Evolutionary conservation across 2,888 invertebrate genomes (phyloP), one percentile per base, ranked within the genome.

Genomic region (Idaea biselata): DNA sequence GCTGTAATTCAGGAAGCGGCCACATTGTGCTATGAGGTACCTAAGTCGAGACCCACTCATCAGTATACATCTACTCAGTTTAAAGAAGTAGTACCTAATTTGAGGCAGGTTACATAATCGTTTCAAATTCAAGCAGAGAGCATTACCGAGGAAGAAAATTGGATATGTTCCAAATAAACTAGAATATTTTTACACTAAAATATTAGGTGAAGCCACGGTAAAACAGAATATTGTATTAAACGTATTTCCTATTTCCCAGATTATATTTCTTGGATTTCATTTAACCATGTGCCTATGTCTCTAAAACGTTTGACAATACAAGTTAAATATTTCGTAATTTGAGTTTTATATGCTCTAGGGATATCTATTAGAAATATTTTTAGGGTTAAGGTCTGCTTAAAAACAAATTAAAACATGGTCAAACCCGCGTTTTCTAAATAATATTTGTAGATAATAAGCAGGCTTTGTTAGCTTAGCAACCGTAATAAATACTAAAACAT

Each of bases 1-100:
- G 80, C 82, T 83, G 83, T 86, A 86, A 86, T 87, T 82, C 87
- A 81, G 84, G 79, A 81, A 84, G 82, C 78, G 76, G 76, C 82
- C 82, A 82, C 83, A 85, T 86, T 88, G 81, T 84, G 80, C 83
- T 82, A 82, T 76, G 78, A 74, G 56, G 56, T 78, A 80, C 73
- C 71, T 74, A 44, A 44, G 44, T 5, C 44, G 8, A 14, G 8
- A 44, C 11, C 5, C 11, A 14, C 8, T 14, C 44, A 44, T 44
- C 44, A 8, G 14, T 44, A 44, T 44, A 4, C 44, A 44, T 44
- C 44, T 44, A 44, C 44, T 44, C 44, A 44, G 44, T 44, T 44
- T 44, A 44, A 44, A 8, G 14, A 44, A 8, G 11, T 44, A 44
- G 75, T 78, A 80, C 83, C 79, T 83, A 79, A 84, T 82, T 82